Base-by-base conservation (phyloP, 2,113 vertebrate species). In the Psittacus erithacus region DNA sequence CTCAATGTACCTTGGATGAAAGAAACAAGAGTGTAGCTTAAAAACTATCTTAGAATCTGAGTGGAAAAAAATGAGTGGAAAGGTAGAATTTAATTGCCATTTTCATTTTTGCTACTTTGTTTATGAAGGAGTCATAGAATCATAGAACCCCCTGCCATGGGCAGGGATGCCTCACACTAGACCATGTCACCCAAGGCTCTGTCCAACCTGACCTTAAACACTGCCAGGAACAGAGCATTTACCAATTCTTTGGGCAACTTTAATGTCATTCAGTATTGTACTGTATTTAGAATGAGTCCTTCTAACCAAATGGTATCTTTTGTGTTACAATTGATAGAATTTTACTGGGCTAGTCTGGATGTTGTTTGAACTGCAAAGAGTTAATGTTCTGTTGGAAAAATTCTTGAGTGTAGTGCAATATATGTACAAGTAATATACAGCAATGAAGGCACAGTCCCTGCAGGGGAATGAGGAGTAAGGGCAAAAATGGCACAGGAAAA, bases 1-100 rank as follows among this genome's bases (percentile, higher is more conserved):
- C 23, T 11, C 0, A 0, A 53, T 14, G 17, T 38, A 19, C 60
- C 75, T 33, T 68, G 70, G n/a, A 27, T 67, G 35, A 63, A 70
- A 64, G 57, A 71, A 82, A 75, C n/a, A 78, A 76, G 23, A 13
- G 13, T 59, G 10, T 53, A 83, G 64, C 22, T 69, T 77, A 44
- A 83, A 77, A 79, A 13, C 13, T 31, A 1, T 13, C 27, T 44
- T 35, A 55, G 17, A 62, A 75, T 13, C n/a, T 29, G 52, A 65
- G 20, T 53, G n/a, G 49, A 67, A 88, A 62, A 38, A 38, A 38
- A 38, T 29, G 47, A 65, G 20, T 53, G n/a, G 49, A 67, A 88
- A 62, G 38, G 16, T 11, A 60, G 31, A 27, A 43, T 41, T 85
- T 76, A 68, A 68, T 43, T 46, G 33, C 19, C 38, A 46, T 63